Evolutionary conservation across 2,113 vertebrate genomes (phyloP).

Genomic region (Rhinoptilus africanus): DNA sequence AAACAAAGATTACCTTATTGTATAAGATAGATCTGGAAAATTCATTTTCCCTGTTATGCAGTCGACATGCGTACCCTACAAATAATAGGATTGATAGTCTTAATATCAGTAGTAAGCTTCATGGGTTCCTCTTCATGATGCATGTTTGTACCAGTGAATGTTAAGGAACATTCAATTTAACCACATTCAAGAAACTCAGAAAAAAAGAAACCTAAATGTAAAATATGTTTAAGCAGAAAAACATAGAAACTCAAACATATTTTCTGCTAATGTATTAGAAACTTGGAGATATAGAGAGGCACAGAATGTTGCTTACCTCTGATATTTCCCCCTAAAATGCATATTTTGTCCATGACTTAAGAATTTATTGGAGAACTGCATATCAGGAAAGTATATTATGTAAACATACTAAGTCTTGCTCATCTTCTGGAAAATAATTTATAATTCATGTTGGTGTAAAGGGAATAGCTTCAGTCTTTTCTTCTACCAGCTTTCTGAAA

Average conservation of each 20-base stretch:
- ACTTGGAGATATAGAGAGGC: not conserved
- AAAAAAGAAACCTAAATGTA: not conserved
- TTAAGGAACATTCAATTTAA: not conserved
- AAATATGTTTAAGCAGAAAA: not conserved
- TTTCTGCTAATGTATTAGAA: not conserved
- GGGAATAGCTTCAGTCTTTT: not conserved
- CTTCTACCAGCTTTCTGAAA: not conserved
- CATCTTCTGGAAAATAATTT: not conserved
- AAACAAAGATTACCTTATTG: not conserved
- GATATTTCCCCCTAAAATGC: not conserved
- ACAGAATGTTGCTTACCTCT: not conserved
- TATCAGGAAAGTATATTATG: not conserved
- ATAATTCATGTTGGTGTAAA: not conserved
- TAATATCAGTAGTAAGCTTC: not conserved
- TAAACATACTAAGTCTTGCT: not conserved
- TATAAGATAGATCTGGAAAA: not conserved
- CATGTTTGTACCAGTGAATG: not conserved
- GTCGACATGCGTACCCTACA: not conserved
- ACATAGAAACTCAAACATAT: not conserved
- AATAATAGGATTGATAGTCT: not conserved
- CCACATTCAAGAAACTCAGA: not conserved
- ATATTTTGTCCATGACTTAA: not conserved
- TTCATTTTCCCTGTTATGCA: not conserved
- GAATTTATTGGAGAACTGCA: not conserved
- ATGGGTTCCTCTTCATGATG: not conserved